Percentiles rank a stretch among this genome's conserved stretches.
These are phyloP conservation scores for Drosophila sproati DNA, from an alignment of 1,140 invertebrate species.

Conservation along the genomic window DNA sequence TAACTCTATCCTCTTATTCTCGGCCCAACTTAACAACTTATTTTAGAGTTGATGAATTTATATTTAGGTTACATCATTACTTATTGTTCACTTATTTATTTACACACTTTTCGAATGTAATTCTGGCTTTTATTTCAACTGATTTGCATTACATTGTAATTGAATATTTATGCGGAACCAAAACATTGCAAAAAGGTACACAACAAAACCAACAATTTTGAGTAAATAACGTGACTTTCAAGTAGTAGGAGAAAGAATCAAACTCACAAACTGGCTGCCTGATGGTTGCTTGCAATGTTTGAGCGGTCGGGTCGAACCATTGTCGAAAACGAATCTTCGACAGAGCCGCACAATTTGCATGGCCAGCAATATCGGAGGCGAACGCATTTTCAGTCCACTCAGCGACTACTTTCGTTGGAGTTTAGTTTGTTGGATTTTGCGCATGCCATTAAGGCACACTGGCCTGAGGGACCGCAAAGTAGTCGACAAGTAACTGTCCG, in stretches of 20 bases:
- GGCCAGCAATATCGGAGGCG: slow-evolving; percentile 48
- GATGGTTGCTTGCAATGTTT: slow-evolving; percentile 10
- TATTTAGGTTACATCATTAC: background rate
- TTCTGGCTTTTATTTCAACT: background rate
- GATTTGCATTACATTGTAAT: slow-evolving; percentile 25
- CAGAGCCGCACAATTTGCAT: slow-evolving; percentile 52
- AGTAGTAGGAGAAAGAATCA: slow-evolving; percentile 17
- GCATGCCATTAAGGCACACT: slow-evolving; percentile 50
- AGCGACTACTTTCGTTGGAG: slow-evolving; percentile 48
- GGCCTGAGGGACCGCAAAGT: slow-evolving; percentile 18
- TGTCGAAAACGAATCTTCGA: slow-evolving; percentile 18
- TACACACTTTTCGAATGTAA: background rate
- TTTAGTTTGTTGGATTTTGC: slow-evolving; percentile 40
- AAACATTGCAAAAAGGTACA: slow-evolving; percentile 23
- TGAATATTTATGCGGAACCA: slow-evolving; percentile 39
- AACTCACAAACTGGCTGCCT: background rate
- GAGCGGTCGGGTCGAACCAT: background rate
- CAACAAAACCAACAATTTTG: background rate
- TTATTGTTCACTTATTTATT: background rate
- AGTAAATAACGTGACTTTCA: slow-evolving; percentile 11
- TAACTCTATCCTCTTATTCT: too few species aligned
- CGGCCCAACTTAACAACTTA: too few species aligned
- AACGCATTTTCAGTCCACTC: slow-evolving; percentile 62
- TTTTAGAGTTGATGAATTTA: background rate
- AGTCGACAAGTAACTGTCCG: slow-evolving; percentile 9